Evolutionary conservation across 2,113 vertebrate species (phyloP), one percentile per base, ranked within the genome.

Genomic region (Misgurnus anguillicaudatus): DNA sequence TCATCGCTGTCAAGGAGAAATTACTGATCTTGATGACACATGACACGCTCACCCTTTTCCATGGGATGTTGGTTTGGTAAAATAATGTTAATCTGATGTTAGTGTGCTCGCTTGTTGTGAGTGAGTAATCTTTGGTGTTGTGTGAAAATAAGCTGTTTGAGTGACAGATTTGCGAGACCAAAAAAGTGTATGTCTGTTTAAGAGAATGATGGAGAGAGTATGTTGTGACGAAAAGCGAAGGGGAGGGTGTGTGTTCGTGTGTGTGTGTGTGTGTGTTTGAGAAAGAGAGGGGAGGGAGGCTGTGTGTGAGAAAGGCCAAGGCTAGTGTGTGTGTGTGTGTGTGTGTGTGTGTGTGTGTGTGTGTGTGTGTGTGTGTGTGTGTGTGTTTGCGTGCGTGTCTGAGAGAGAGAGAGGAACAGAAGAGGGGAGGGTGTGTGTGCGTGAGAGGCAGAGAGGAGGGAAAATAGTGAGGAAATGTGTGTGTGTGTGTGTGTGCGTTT

Each of bases 161-260:
- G n/a, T 82, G 77, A 70, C 76, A 75, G 80, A 82, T 84, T 58
- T 82, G 78, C 79, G 19, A 67, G 73, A 80, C 66, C 24, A 45
- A 73, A 71, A 82, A 80, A 74, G 82, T 85, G 87, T 84, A 66
- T 85, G 80, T 89, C 86, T 85, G 77, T 90, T 86, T 87, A 87
- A 90, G 86, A 85, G 84, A 85, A 75, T 83, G 79, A 84, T 69
- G 61, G 68, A 74, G 83, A 84, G 86, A 82, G 81, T 86, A 83
- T 87, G 78, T 86, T 87, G 86, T 83, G 88, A 87, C n/a, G 74
- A 87, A 83, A 74, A 80, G 72, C 62, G 66, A 81, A 77, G 65
- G 68, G 69, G 80, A 76, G 82, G 77, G 78, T 63, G 83, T 76
- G 66, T 77, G 80, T 76, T 72, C 45, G 62, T 75, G 78, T 78